Evolutionary conservation across 2,888 invertebrate genomes (phyloP).

Genomic region (Mylabris sibirica): DNA sequence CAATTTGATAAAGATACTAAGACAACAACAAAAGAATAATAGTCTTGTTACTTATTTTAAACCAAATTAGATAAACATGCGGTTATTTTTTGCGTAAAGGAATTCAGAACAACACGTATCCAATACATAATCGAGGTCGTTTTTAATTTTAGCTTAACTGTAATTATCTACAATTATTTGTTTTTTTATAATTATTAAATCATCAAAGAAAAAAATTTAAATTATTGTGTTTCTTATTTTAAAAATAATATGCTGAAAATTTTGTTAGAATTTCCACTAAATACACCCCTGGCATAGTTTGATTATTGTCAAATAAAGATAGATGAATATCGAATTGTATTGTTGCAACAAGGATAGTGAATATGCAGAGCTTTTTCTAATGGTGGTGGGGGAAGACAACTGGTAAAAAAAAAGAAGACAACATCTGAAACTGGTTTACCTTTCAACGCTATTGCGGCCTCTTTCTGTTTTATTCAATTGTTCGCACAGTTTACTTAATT

Average conservation of each 20-base stretch:
- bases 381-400: neutral
- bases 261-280: neutral
- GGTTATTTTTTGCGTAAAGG: too few species aligned
- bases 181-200: too few species aligned
- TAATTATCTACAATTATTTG: neutral
- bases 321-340: neutral
- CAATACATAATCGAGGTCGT: neutral
- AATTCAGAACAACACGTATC: too few species aligned
- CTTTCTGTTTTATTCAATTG: neutral
- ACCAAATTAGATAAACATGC: too few species aligned
- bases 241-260: neutral
- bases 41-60: too few species aligned
- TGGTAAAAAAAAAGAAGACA: too few species aligned
- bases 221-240: too few species aligned
- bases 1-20: too few species aligned
- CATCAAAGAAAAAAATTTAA: too few species aligned
- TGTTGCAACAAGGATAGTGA: neutral
- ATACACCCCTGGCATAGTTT: neutral
- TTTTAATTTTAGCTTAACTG: neutral
- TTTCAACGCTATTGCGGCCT: neutral
- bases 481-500: neutral
- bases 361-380: neutral
- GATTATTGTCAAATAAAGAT: neutral
- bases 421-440: conserved; percentile 6
- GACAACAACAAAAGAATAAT: too few species aligned